Percentiles rank a stretch among this genome's conserved stretches.
Evolutionary conservation across 2,888 invertebrate genomes (phyloP).

Genomic region (Nezara viridula): DNA sequence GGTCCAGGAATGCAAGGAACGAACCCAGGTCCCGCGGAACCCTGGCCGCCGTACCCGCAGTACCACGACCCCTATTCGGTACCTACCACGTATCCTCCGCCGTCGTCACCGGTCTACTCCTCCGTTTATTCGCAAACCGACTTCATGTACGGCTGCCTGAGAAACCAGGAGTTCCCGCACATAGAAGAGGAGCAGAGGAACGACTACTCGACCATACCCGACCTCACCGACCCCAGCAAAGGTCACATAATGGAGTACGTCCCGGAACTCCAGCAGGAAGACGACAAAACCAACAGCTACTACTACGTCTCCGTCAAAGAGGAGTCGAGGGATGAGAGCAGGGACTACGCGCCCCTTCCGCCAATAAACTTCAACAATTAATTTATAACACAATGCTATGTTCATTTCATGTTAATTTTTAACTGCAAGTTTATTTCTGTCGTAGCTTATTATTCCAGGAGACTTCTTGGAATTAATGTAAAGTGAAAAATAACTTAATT

Average conservation of each 20-base stretch:
- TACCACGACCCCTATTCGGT: conserved; percentile 74
- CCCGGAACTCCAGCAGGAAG: conserved; percentile 62
- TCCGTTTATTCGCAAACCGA: conserved; percentile 68
- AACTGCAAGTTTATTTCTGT: not conserved
- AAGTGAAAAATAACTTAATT: not conserved
- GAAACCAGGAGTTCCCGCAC: conserved; percentile 61
- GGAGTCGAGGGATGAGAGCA: conserved; percentile 60
- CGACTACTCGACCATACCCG: conserved; percentile 69
- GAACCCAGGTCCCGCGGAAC: conserved; percentile 77
- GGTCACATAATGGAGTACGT: conserved; percentile 68
- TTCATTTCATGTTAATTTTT: not conserved
- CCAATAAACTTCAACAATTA: conserved; percentile 64
- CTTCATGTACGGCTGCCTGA: conserved; percentile 64
- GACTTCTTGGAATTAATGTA: not conserved
- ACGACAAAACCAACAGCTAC: conserved; percentile 62
- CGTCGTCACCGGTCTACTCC: conserved; percentile 67
- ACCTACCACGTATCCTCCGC: conserved; percentile 68
- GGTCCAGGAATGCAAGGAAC: conserved; percentile 68
- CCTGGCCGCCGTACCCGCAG: conserved; percentile 70
- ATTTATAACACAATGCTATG: not conserved
- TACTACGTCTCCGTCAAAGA: conserved; percentile 64
- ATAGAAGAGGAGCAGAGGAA: conserved; percentile 69
- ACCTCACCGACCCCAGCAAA: conserved; percentile 65
- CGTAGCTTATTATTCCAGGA: not conserved
- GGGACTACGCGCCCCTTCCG: conserved; percentile 61